Percentiles rank a stretch among this genome's conserved stretches.
phyloP scores from a whole-genome alignment of 2,888 invertebrate genomes.

The Mycalesis mineus region DNA sequence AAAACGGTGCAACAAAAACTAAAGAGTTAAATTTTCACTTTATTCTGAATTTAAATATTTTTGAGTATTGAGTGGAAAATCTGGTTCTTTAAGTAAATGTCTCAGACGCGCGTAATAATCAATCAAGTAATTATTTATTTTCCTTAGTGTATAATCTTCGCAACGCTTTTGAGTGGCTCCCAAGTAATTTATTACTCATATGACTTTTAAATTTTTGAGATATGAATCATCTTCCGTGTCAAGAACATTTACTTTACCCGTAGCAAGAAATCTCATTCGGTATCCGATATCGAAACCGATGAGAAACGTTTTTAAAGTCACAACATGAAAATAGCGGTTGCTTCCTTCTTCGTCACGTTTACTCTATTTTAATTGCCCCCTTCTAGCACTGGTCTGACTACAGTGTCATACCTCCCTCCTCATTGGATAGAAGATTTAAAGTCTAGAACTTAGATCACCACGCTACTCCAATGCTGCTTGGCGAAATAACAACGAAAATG shows the following conservation, averaged over 20 bases:
- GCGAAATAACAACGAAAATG: no score
- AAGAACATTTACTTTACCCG: slow-evolving; percentile 17
- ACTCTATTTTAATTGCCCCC: no score
- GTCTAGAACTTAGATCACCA: no score
- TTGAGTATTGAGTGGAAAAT: not conserved
- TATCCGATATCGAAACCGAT: no score
- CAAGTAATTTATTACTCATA: slow-evolving; percentile 12
- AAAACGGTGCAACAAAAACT: no score
- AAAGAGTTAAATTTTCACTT: not conserved
- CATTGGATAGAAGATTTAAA: no score
- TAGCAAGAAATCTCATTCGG: not conserved
- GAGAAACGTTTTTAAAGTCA: no score
- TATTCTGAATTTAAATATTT: not conserved
- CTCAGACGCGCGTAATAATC: not conserved
- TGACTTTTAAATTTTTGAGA: slow-evolving; percentile 16
- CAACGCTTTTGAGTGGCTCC: slow-evolving; percentile 8
- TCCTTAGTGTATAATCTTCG: slow-evolving; percentile 4
- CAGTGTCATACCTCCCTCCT: no score
- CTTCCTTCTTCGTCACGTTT: no score
- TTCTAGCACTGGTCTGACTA: no score
- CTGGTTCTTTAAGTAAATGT: not conserved
- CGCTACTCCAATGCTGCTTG: no score
- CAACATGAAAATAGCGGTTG: no score
- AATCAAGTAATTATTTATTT: slow-evolving; percentile 16
- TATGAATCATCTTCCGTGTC: slow-evolving; percentile 26